Evolutionary conservation across 1,140 invertebrate species (phyloP).

Genomic region (Drosophila melanica): DNA sequence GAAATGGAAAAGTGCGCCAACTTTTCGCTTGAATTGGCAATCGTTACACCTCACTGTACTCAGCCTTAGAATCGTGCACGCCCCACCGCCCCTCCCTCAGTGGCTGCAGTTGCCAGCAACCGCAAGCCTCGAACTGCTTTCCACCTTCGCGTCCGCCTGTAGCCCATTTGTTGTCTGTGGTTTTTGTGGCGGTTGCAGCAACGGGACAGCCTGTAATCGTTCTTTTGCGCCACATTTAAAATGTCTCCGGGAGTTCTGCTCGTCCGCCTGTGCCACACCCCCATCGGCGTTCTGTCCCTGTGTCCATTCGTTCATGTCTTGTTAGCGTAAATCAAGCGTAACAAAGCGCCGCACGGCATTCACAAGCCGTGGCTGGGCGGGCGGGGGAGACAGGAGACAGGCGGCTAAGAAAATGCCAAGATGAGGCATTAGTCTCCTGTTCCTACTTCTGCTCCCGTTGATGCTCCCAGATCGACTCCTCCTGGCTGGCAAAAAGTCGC

Average conservation of each 20-base stretch:
- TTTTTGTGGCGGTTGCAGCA: conserved; percentile 67
- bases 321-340: conserved; percentile 82
- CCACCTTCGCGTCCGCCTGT: background rate
- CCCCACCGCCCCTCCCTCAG: background rate
- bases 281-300: conserved; percentile 26
- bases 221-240: conserved; percentile 81
- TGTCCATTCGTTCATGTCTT: conserved; percentile 82
- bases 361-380: conserved; percentile 11
- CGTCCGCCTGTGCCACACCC: conserved; percentile 9
- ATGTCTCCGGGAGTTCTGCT: conserved; percentile 73
- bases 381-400: too few species aligned
- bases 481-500: conserved; percentile 58
- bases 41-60: conserved; percentile 66
- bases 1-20: conserved; percentile 82
- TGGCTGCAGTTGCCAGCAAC: conserved; percentile 46
- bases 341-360: conserved; percentile 70
- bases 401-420: conserved; percentile 33
- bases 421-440: conserved; percentile 46
- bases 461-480: background rate
- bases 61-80: background rate
- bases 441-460: background rate
- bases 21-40: conserved; percentile 80
- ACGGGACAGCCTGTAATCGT: conserved; percentile 78
- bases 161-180: conserved; percentile 51
- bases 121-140: background rate